A percentile compares a stretch with the other conserved stretches of the same genome.
Conservation (phyloP, 2,888 invertebrate species). For the Megastigmus dorsalis region DNA sequence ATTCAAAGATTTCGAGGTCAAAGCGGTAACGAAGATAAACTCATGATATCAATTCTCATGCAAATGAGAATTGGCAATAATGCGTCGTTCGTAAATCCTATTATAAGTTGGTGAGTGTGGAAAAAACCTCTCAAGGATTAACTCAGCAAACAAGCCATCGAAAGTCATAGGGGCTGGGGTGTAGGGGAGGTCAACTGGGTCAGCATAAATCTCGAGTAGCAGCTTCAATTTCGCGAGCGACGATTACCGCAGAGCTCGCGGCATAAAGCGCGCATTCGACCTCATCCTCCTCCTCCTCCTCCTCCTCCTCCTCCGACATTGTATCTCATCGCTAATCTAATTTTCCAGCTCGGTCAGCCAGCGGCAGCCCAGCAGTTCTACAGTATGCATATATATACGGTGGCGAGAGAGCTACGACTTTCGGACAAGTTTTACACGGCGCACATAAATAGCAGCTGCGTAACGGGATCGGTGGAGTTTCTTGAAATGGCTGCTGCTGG, state of each 20-base stretch:
- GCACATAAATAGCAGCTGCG: slow-evolving; percentile 42
- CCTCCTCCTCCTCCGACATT: neutral
- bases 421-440: slow-evolving; percentile 7
- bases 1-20: too few species aligned
- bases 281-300: neutral
- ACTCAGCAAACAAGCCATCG: neutral
- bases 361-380: neutral
- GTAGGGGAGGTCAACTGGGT: neutral
- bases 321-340: slow-evolving; percentile 44
- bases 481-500: neutral
- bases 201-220: neutral
- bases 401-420: slow-evolving; percentile 27
- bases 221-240: slow-evolving; percentile 16
- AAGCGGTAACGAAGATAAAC: neutral
- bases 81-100: neutral
- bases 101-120: slow-evolving; percentile 2
- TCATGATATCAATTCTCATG: neutral
- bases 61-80: neutral
- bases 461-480: neutral
- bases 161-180: too few species aligned
- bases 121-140: slow-evolving; percentile 21
- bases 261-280: neutral
- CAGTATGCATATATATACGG: too few species aligned
- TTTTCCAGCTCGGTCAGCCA: slow-evolving; percentile 22
- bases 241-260: neutral